Base-by-base conservation (phyloP, 2,797 vertebrate species). In the Dallia pectoralis region DNA sequence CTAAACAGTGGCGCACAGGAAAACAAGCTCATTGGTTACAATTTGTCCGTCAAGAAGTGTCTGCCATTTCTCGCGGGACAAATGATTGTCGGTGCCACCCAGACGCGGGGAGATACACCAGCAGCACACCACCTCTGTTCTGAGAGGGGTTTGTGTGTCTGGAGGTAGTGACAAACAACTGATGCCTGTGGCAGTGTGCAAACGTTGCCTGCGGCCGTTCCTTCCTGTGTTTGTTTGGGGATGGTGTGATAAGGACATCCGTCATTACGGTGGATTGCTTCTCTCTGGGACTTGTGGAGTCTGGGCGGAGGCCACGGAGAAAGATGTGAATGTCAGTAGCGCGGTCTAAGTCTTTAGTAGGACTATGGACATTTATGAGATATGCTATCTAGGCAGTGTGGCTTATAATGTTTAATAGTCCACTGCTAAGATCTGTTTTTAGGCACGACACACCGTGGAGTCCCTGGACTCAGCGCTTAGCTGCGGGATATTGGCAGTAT, bases 41-140 rank as follows among this genome's bases (percentile, higher is more conserved):
- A 44, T 16, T 48, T 0, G 25, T 68, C 65, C 76, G 33, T 77
- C 67, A 66, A 66, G 78, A 71, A 76, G 63, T 66, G 71, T 76
- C 72, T 70, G 27, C 72, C 77, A 79, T 79, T 79, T 74, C 72
- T 70, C 9, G 36, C 72, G 72, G 72, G 74, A 74, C 77, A 82
- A 77, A 77, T 77, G 77, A 82, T 77, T 73, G 72, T 68, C 49
- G 53, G 70, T 70, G 67, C 62, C 74, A 30, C 48, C 30, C 71
- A 71, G 80, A 79, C 67, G 67, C 25, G 12, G 25, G 33, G 67
- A 71, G 40, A 33, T 48, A 61, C 70, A 69, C 70, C 73, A 65
- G 70, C 48, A 48, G 70, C 48, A 48, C 48, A 32, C 32, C 25
- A 25, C 32, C 49, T 51, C 70, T 70, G 61, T 25, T 69, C 22